Percentiles rank a stretch among this genome's conserved stretches.
Conservation (phyloP, 2,797 vertebrate species). For the Carapus acus region DNA sequence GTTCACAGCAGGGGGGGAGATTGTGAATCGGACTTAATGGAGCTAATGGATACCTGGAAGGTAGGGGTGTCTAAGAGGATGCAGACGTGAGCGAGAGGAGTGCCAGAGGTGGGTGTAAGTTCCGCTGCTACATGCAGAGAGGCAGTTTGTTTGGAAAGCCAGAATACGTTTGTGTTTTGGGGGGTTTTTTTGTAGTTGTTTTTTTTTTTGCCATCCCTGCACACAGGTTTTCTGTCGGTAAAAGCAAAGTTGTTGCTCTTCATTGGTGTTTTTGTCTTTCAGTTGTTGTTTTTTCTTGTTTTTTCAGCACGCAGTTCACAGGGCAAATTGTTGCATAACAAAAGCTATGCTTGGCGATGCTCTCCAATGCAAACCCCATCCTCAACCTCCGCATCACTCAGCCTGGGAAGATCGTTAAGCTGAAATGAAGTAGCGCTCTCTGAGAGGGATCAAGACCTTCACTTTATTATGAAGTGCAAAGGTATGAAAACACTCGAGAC, state of each 20-base stretch:
- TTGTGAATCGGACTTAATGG: conserved; percentile 62
- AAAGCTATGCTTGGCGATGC: conserved; percentile 22
- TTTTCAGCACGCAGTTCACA: conserved; percentile 28
- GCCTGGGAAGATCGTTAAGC: conserved; percentile 44
- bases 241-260: too few species aligned
- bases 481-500: conserved; percentile 65
- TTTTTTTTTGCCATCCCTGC: neutral
- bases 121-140: conserved; percentile 17
- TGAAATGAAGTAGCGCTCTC: conserved; percentile 48
- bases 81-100: conserved; percentile 29
- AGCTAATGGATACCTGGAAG: conserved; percentile 57
- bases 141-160: conserved; percentile 15
- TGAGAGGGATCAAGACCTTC: conserved; percentile 50
- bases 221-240: conserved; percentile 15
- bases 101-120: conserved; percentile 42
- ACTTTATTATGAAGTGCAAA: conserved; percentile 68
- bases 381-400: conserved; percentile 39
- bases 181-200: conserved; percentile 15
- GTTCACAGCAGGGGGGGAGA: conserved; percentile 58
- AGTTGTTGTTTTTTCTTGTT: conserved; percentile 1
- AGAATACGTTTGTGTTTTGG: conserved; percentile 5
- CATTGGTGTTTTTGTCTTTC: conserved; percentile 12
- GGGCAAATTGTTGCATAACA: conserved; percentile 13
- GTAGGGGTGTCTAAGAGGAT: conserved; percentile 43
- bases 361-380: conserved; percentile 2